phyloP scores from a whole-genome alignment of 2,113 vertebrate genomes.

The Plectropomus leopardus region DNA sequence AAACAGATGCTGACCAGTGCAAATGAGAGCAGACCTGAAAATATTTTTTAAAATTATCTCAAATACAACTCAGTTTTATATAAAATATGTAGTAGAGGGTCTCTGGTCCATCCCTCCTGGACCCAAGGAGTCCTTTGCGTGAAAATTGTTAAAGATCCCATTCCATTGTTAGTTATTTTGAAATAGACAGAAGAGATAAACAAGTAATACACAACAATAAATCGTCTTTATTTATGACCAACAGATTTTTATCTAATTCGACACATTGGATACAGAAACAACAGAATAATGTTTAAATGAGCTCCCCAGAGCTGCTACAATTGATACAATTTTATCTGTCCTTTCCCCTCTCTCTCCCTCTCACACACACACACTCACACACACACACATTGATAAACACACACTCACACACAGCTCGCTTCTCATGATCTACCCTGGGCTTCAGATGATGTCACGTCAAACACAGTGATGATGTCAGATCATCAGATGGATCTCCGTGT shows the following conservation, averaged over 20 bases:
- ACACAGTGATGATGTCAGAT: slow-evolving; percentile 67
- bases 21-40: too few species aligned
- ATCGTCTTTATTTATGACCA: slow-evolving; percentile 73
- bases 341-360: background rate
- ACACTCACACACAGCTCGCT: slow-evolving; percentile 37
- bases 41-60: too few species aligned
- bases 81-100: too few species aligned
- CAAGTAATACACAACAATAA: slow-evolving; percentile 59
- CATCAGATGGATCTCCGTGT: slow-evolving; percentile 45
- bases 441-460: slow-evolving; percentile 48
- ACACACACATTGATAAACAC: slow-evolving; percentile 24
- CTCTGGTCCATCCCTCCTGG: too few species aligned
- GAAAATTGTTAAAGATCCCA: too few species aligned
- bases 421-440: slow-evolving; percentile 38
- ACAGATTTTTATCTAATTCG: slow-evolving; percentile 51
- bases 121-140: too few species aligned
- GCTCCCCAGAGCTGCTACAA: slow-evolving; percentile 77
- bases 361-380: slow-evolving; percentile 29
- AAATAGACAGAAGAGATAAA: slow-evolving; percentile 3
- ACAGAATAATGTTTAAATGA: slow-evolving; percentile 59
- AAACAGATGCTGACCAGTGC: too few species aligned
- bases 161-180: too few species aligned
- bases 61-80: too few species aligned
- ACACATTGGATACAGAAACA: slow-evolving; percentile 69
- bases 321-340: slow-evolving; percentile 51